These are phyloP conservation scores for Triplophysa bombifrons DNA, from an alignment of 2,797 vertebrate species.

Conservation along the genomic window DNA sequence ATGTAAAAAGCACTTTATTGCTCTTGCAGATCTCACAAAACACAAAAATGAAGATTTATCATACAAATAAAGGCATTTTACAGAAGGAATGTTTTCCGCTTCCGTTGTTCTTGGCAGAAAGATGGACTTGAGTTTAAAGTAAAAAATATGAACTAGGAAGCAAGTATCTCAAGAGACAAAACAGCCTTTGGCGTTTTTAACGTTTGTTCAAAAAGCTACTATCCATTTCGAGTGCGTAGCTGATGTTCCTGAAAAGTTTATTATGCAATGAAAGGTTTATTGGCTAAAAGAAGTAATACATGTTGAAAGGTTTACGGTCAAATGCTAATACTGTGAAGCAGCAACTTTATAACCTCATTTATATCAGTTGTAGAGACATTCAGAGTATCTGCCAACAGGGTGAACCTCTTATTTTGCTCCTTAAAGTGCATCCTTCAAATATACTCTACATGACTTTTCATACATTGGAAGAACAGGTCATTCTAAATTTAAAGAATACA, in stretches of 20 bases:
- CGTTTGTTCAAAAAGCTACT: slow-evolving; percentile 12
- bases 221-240: slow-evolving; percentile 15
- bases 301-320: slow-evolving; percentile 10
- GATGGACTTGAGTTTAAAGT: slow-evolving; percentile 12
- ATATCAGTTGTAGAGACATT: slow-evolving; percentile 9
- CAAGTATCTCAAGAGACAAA: slow-evolving; percentile 21
- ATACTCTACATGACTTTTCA: neutral
- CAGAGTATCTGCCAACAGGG: neutral
- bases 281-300: neutral
- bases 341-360: slow-evolving; percentile 5
- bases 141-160: slow-evolving; percentile 24
- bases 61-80: slow-evolving; percentile 35
- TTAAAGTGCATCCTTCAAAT: slow-evolving; percentile 35
- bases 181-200: slow-evolving; percentile 35
- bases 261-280: slow-evolving; percentile 17
- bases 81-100: slow-evolving; percentile 18
- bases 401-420: neutral
- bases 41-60: slow-evolving; percentile 12
- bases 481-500: neutral
- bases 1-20: slow-evolving; percentile 33
- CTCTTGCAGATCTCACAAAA: slow-evolving; percentile 18
- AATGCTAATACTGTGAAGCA: slow-evolving; percentile 22
- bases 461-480: neutral
- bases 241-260: slow-evolving; percentile 12
- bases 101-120: slow-evolving; percentile 37